Conservation (phyloP, 2,113 vertebrate genomes). For the Erinaceus europaeus region DNA sequence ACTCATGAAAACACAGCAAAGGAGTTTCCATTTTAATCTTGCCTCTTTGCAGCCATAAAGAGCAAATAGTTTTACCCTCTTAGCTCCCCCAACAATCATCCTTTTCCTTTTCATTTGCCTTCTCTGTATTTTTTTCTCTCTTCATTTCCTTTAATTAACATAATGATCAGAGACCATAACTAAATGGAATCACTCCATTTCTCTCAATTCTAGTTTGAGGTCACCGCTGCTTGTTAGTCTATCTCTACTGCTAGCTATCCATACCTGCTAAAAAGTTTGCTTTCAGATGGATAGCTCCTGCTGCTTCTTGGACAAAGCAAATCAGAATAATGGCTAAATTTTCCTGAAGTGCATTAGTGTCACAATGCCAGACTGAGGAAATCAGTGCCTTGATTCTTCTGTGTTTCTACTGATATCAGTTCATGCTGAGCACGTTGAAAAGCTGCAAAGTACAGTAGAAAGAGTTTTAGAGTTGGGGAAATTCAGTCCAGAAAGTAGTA, state of each 20-base stretch:
- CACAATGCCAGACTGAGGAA: neutral
- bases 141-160: constrained; percentile 17
- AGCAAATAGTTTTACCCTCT: neutral
- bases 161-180: constrained; percentile 27
- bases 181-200: constrained; percentile 32
- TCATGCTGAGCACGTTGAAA: neutral
- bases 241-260: neutral
- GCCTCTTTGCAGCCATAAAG: neutral
- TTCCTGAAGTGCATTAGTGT: neutral
- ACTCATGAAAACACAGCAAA: constrained; percentile 6
- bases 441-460: neutral
- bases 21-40: constrained; percentile 22
- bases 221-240: neutral
- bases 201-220: constrained; percentile 26
- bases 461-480: constrained; percentile 12
- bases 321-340: neutral
- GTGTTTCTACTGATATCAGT: neutral
- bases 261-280: neutral
- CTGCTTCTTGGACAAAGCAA: constrained; percentile 11
- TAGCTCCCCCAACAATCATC: neutral
- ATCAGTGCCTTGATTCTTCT: neutral
- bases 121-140: neutral
- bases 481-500: too few relatives aligned
- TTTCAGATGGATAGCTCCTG: constrained; percentile 17
- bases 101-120: constrained; percentile 14